Evolutionary conservation across 1,140 invertebrate genomes (phyloP).

Genomic region (Oncopodura yosiiana): DNA sequence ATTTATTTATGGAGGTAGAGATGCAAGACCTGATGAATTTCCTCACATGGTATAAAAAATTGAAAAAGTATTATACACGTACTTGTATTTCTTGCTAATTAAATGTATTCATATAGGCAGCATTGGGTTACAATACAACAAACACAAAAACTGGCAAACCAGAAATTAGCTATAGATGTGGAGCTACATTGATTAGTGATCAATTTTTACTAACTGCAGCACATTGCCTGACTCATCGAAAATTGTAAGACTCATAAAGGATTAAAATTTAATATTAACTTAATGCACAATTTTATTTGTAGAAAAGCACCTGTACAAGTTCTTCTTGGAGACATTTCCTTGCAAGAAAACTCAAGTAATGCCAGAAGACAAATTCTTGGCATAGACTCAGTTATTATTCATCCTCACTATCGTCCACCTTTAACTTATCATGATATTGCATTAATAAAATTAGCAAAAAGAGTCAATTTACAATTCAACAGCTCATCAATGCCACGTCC

Average conservation of each 20-base stretch:
- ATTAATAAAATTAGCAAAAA: background rate
- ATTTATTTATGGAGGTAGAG: conserved; percentile 28
- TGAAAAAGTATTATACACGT: too few species aligned
- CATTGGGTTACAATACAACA: too few species aligned
- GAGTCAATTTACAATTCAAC: conserved; percentile 1
- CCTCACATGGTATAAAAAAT: conserved; percentile 22
- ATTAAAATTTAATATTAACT: too few species aligned
- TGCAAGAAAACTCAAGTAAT: background rate
- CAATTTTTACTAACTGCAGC: too few species aligned
- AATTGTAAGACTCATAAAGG: too few species aligned
- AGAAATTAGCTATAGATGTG: too few species aligned
- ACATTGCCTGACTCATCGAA: too few species aligned
- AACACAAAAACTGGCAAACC: too few species aligned
- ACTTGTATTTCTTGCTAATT: too few species aligned
- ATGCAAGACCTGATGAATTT: conserved; percentile 15
- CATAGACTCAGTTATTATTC: background rate
- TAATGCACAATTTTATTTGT: background rate
- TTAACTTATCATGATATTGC: conserved; percentile 21
- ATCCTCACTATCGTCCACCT: conserved; percentile 4
- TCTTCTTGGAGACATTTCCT: background rate
- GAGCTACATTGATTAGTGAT: too few species aligned
- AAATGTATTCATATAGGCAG: too few species aligned
- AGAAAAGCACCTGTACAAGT: background rate
- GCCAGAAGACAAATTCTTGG: background rate
- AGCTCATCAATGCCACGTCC: too few species aligned